phyloP scores from a whole-genome alignment of 2,113 vertebrate genomes.

The Sturnira hondurensis region DNA sequence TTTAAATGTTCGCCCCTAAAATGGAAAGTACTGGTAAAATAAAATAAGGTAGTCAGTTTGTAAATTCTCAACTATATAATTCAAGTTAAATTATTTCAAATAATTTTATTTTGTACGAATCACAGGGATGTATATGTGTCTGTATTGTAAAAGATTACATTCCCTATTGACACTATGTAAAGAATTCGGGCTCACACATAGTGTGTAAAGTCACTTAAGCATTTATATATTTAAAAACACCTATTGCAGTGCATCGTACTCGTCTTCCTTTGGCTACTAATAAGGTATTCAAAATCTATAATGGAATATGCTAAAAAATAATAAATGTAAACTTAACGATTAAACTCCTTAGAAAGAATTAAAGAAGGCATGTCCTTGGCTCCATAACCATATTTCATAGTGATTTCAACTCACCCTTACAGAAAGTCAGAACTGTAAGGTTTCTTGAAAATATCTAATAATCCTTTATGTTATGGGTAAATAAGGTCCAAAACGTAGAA shows the following conservation, averaged over 20 bases:
- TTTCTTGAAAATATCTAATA: slow-evolving; percentile 33
- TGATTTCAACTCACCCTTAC: not conserved
- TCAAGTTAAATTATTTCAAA: slow-evolving; percentile 22
- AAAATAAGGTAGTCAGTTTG: not conserved
- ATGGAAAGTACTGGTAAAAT: not conserved
- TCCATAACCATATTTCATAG: not conserved
- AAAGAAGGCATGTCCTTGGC: not conserved
- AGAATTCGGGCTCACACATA: not conserved
- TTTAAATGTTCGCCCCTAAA: not conserved
- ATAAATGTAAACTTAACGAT: not conserved
- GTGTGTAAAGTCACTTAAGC: not conserved
- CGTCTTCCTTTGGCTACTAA: not conserved
- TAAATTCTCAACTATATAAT: not conserved
- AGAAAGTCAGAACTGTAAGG: not conserved
- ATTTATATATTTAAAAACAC: not conserved
- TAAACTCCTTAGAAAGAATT: not conserved
- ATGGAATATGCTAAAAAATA: not conserved
- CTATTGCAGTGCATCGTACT: not conserved
- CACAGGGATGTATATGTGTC: not conserved
- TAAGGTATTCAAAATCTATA: not conserved
- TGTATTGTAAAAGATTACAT: not conserved
- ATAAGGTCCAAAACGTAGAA: slow-evolving; percentile 16
- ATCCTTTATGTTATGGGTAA: not conserved
- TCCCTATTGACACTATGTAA: not conserved
- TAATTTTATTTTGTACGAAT: slow-evolving; percentile 10